Evolutionary conservation across 2,888 invertebrate species (phyloP).

Genomic region (Tigriopus californicus): DNA sequence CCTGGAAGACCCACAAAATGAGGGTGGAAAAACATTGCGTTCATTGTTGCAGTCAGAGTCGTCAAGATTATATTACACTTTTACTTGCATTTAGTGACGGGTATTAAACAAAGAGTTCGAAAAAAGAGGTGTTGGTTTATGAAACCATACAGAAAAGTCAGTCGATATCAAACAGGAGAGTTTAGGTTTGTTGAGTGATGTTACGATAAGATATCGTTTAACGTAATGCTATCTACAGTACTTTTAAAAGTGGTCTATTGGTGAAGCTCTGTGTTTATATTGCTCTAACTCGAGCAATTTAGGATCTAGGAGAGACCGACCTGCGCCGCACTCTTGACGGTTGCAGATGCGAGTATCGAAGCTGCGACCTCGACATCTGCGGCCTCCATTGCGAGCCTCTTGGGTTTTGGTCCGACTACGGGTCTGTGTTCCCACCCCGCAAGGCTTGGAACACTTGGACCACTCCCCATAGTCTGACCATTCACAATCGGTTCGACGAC

Average conservation of each 20-base stretch:
- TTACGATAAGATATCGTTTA: too few relatives aligned
- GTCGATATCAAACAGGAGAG: too few relatives aligned
- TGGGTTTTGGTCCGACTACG: not conserved
- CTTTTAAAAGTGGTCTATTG: too few relatives aligned
- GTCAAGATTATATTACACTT: too few relatives aligned
- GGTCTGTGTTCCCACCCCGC: constrained; percentile 7
- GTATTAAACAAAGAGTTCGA: too few relatives aligned
- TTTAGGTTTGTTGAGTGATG: too few relatives aligned
- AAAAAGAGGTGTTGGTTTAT: too few relatives aligned
- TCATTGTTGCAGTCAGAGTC: too few relatives aligned
- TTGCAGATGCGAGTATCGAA: constrained; percentile 7
- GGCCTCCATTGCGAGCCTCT: constrained; percentile 1
- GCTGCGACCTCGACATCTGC: not conserved
- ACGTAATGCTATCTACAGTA: not conserved
- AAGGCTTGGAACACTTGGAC: constrained; percentile 7
- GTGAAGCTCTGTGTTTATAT: not conserved
- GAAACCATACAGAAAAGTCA: too few relatives aligned
- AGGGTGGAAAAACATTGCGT: too few relatives aligned
- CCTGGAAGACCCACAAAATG: too few relatives aligned
- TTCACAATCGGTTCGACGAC: not conserved
- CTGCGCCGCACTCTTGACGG: constrained; percentile 7
- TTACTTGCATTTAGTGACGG: too few relatives aligned
- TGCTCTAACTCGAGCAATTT: not conserved
- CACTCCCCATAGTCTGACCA: constrained; percentile 13
- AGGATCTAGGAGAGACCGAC: not conserved